A percentile compares a stretch with the other conserved stretches of the same genome.
Conservation (phyloP, 2,888 invertebrate genomes). For the Melanotus villosus region DNA sequence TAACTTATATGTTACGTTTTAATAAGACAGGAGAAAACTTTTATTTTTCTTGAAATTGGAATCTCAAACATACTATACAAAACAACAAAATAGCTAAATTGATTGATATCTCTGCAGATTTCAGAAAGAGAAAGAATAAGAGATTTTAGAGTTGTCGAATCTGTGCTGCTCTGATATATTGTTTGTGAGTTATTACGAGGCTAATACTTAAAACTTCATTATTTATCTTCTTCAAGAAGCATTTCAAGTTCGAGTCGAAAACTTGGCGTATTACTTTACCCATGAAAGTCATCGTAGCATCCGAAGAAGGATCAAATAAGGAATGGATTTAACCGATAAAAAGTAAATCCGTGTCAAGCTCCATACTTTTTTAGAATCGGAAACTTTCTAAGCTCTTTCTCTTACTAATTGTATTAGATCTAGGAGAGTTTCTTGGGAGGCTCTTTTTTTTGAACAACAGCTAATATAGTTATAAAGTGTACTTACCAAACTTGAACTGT, state of each 20-base stretch:
- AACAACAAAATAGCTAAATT: neutral
- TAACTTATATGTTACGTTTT: no score
- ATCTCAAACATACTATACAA: neutral
- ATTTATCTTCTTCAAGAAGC: neutral
- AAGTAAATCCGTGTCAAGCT: constrained; percentile 7
- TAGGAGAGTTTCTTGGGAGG: neutral
- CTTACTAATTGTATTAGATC: neutral
- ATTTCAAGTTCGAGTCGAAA: constrained; percentile 4
- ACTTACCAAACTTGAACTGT: no score
- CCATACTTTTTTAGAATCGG: neutral
- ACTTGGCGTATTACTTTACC: constrained; percentile 2
- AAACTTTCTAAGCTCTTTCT: neutral
- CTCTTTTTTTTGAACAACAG: no score
- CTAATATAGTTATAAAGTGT: no score
- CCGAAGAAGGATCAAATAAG: constrained; percentile 4
- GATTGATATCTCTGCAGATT: neutral
- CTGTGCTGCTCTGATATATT: constrained; percentile 1
- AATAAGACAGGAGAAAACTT: no score
- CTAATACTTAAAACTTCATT: constrained; percentile 9
- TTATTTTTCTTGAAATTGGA: no score
- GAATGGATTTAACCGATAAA: constrained; percentile 5
- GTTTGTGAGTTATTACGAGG: constrained; percentile 5
- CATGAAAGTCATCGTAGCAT: constrained; percentile 8
- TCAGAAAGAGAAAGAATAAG: neutral
- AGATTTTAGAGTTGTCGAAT: constrained; percentile 4